Conservation (phyloP, 2,888 invertebrate genomes). For the Chloromyia formosa region DNA sequence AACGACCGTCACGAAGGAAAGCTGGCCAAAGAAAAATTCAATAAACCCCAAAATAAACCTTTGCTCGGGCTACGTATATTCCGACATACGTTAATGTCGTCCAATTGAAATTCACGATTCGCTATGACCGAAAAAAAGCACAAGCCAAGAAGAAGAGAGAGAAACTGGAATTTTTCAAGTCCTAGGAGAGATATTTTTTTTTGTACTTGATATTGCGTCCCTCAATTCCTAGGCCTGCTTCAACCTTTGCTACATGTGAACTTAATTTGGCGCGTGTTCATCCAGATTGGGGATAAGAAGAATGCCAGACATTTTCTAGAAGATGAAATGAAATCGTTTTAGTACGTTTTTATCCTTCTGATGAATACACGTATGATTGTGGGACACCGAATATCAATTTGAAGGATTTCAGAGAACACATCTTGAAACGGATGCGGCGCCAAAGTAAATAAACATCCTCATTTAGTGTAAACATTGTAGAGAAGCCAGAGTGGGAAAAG, state of each 20-base stretch:
- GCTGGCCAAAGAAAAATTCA: conserved; percentile 14
- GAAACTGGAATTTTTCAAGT: not conserved
- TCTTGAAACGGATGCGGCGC: too few relatives aligned
- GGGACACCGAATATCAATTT: not conserved
- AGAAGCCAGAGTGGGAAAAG: too few relatives aligned
- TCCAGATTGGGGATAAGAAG: not conserved
- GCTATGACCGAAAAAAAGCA: conserved; percentile 4
- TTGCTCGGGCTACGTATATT: not conserved
- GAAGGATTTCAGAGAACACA: not conserved
- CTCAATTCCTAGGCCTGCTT: not conserved
- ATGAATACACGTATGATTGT: conserved; percentile 18
- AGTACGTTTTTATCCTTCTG: conserved; percentile 20
- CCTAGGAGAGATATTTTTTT: not conserved
- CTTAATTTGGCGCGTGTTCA: not conserved
- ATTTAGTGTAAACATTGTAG: too few relatives aligned
- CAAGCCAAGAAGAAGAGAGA: too few relatives aligned
- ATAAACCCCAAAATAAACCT: conserved; percentile 33
- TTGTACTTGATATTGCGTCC: not conserved
- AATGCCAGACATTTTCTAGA: not conserved
- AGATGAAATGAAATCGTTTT: conserved; percentile 26
- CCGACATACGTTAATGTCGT: not conserved
- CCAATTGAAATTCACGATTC: conserved; percentile 28
- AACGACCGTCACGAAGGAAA: not conserved
- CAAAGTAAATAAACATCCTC: too few relatives aligned
- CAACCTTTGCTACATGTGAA: not conserved